A percentile compares a stretch with the other conserved stretches of the same genome.
These are phyloP conservation scores for Orgyia antiqua DNA, from an alignment of 2,888 invertebrate species.

Conservation along the genomic window DNA sequence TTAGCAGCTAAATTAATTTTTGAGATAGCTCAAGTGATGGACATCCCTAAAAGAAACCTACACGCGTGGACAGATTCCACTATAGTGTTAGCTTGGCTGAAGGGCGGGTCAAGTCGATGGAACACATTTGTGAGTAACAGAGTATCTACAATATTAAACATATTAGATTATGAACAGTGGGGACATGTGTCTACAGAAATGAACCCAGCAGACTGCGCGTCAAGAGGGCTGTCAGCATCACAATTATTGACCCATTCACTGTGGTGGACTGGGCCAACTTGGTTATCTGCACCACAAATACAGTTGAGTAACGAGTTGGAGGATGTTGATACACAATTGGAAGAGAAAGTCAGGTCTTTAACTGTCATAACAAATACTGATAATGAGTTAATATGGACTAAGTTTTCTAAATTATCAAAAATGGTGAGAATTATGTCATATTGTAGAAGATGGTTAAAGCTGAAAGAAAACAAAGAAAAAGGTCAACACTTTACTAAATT, in stretches of 20 bases:
- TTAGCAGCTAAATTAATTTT: constrained; percentile 5
- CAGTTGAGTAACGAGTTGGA: not conserved
- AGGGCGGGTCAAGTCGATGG: not conserved
- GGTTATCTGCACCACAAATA: not conserved
- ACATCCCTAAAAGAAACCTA: not conserved
- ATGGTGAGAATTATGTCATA: constrained; percentile 5
- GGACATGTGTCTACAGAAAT: constrained; percentile 1
- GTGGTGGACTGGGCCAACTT: constrained; percentile 5
- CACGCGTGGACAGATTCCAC: no score
- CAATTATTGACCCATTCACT: not conserved
- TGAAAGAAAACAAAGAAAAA: not conserved
- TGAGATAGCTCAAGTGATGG: constrained; percentile 1
- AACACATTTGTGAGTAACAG: constrained; percentile 3
- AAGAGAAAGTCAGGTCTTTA: constrained; percentile 2
- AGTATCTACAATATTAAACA: constrained; percentile 1
- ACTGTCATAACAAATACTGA: not conserved
- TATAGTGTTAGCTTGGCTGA: constrained; percentile 4
- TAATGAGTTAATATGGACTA: constrained; percentile 6
- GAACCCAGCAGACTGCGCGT: constrained; percentile 3
- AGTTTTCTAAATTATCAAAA: constrained; percentile 1
- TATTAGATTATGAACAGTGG: not conserved
- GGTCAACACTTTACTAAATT: not conserved
- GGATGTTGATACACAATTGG: constrained; percentile 3
- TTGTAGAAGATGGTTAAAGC: constrained; percentile 5
- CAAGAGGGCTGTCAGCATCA: not conserved